Base-by-base conservation (phyloP, 2,888 invertebrate species). In the Dimorphilus gyrociliatus region DNA sequence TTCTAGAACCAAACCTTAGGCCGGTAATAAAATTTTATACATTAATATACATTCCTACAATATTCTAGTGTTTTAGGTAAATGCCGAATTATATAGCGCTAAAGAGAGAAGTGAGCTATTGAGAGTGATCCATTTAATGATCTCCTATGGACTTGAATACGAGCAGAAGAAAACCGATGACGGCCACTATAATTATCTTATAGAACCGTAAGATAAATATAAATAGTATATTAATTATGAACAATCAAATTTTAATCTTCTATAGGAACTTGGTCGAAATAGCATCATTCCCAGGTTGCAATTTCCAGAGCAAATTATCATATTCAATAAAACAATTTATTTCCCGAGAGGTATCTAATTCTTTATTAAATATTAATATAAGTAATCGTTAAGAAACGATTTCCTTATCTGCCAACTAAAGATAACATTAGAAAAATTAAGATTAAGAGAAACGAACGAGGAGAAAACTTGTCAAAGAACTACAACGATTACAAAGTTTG, bases 121-220 rank as follows among this genome's bases (percentile, higher is more conserved):
- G 0, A 66, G 73, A 16, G 73, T 84, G 17, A 77, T 88, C 8
- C 70, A 74, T 41, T 70, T 79, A 0, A 81, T 92, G 84, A 74
- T 85, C 28, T 79, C 82, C 54, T 81, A 84, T 61, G 86, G 84
- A 36, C 65, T 92, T 39, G 75, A 74, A 32, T 86, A 81, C 60
- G 67, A 73, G 1, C 90, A 90, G 60, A 76, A 80, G 36, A 73
- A 78, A 31, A 69, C 69, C 4, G 60, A 65, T 0, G 84, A 86
- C 40, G 86, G 85, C 2, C 72, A 71, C 17, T 85, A 81, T 60
- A 69, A 71, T 15, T 78, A 69, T 51, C 53, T 41, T 61, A 60
- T 79, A 23, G 82, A 85, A 48, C 88, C 86, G 35, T 72, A 53
- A 60, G 69, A 59, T 13, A 19, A 10, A 23, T 6, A n/a, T n/a